A percentile compares a stretch with the other conserved stretches of the same genome.
Evolutionary conservation across 2,888 invertebrate genomes (phyloP).

Genomic region (Anthophora plumipes): DNA sequence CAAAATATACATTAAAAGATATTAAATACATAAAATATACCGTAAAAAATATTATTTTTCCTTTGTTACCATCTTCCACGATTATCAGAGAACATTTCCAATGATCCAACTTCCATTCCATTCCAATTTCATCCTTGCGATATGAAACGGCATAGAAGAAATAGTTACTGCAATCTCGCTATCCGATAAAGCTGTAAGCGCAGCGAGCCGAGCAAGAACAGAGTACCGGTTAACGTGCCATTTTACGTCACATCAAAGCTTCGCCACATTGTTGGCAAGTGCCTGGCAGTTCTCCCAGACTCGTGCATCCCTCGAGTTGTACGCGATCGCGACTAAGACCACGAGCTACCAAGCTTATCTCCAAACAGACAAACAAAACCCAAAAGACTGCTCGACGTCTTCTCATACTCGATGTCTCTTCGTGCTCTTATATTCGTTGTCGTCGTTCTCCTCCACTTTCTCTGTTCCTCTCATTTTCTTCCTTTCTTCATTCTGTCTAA

Average conservation of each 20-base stretch:
- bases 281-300: slow-evolving; percentile 56
- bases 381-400: slow-evolving; percentile 6
- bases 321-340: slow-evolving; percentile 29
- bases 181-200: slow-evolving; percentile 56
- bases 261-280: slow-evolving; percentile 83
- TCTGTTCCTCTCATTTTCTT: neutral
- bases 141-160: neutral
- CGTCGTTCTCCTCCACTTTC: neutral
- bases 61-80: too few relatives aligned
- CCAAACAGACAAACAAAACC: slow-evolving; percentile 54
- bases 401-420: neutral
- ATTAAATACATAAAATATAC: too few relatives aligned
- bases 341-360: slow-evolving; percentile 39
- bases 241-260: slow-evolving; percentile 83
- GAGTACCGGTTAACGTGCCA: slow-evolving; percentile 72
- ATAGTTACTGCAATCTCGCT: slow-evolving; percentile 2
- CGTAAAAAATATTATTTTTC: too few relatives aligned
- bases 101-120: too few relatives aligned
- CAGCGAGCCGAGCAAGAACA: slow-evolving; percentile 39
- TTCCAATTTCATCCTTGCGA: neutral
- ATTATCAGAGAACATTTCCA: too few relatives aligned
- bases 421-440: slow-evolving; percentile 33
- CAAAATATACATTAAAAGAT: too few relatives aligned
- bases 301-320: slow-evolving; percentile 30
- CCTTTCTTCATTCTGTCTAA: slow-evolving; percentile 13